phyloP scores from a whole-genome alignment of 2,113 vertebrate species.

The Malurus melanocephalus region DNA sequence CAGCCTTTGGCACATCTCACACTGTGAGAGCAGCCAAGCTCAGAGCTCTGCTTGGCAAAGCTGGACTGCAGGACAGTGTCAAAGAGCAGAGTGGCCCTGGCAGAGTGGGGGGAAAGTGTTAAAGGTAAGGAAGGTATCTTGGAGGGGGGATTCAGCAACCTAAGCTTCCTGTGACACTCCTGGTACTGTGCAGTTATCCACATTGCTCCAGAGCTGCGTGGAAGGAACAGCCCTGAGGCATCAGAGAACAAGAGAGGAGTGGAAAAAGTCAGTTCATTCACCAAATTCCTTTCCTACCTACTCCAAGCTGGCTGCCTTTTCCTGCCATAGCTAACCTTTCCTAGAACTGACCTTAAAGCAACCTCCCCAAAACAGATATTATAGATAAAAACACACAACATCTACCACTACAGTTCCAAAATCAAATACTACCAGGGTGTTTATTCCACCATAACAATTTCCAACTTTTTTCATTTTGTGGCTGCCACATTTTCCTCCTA shows the following conservation, averaged over 20 bases:
- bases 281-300: neutral
- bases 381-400: neutral
- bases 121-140: neutral
- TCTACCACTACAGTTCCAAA: neutral
- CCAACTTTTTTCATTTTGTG: neutral
- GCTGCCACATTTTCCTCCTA: neutral
- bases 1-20: neutral
- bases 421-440: neutral
- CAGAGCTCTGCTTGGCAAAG: neutral
- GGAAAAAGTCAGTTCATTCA: neutral
- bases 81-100: neutral
- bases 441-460: neutral
- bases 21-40: neutral
- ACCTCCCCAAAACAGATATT: neutral
- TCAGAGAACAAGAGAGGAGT: neutral
- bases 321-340: neutral
- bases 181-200: fast-evolving
- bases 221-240: neutral
- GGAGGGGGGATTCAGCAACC: neutral
- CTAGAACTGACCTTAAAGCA: neutral
- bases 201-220: neutral
- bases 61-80: neutral
- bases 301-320: neutral
- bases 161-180: neutral
- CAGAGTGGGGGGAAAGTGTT: neutral